Conservation (phyloP, 2,888 invertebrate genomes). For the Endomychus coccineus region DNA sequence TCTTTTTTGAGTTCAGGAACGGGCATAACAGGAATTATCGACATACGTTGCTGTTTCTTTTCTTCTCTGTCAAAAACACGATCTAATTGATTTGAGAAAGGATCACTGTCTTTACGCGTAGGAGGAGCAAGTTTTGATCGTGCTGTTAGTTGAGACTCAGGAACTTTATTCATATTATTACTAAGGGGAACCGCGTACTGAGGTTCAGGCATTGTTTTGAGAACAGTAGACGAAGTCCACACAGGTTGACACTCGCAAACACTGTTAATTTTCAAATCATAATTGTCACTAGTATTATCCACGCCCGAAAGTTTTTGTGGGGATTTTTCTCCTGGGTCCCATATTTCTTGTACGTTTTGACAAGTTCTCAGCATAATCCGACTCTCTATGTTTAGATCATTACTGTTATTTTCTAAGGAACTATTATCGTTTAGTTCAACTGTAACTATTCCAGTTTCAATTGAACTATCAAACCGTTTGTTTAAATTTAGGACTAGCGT, state of each 20-base stretch:
- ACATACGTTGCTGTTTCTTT: conserved; percentile 41
- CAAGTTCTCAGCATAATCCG: too few relatives aligned
- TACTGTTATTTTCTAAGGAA: too few relatives aligned
- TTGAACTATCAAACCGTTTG: conserved; percentile 48
- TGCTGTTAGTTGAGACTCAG: conserved; percentile 27
- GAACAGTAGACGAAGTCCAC: conserved; percentile 45
- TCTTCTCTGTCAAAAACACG: conserved; percentile 65
- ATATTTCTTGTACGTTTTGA: too few relatives aligned
- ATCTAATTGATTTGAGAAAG: conserved; percentile 63
- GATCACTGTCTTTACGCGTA: conserved; percentile 49
- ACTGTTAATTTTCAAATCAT: conserved; percentile 41
- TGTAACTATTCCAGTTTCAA: too few relatives aligned
- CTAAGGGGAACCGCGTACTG: conserved; percentile 31
- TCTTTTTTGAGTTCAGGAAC: conserved; percentile 27
- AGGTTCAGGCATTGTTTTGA: conserved; percentile 30
- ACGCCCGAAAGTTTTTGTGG: conserved; percentile 2
- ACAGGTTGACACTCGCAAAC: conserved; percentile 42
- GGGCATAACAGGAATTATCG: conserved; percentile 39
- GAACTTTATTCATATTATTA: conserved; percentile 34
- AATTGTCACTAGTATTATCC: conserved; percentile 37
- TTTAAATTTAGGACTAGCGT: conserved; percentile 51
- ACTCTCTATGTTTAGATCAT: too few relatives aligned
- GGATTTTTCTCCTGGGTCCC: conserved; percentile 58
- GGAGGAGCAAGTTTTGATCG: too few relatives aligned
- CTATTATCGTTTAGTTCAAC: too few relatives aligned